Conservation (phyloP, 2,888 invertebrate species). For the Aromia moschata region DNA sequence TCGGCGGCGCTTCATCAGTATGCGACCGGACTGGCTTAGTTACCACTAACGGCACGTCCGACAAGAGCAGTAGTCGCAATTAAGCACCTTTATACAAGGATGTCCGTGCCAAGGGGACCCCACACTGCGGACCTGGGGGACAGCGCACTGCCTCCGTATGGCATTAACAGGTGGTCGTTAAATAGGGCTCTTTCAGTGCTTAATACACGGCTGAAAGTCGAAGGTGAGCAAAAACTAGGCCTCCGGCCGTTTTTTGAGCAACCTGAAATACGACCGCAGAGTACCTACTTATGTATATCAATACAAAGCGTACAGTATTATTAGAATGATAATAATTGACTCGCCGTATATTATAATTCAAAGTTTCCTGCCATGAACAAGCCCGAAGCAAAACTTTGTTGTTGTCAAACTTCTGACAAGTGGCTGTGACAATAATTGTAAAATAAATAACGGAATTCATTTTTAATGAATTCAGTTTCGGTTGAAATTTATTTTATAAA, state of each 20-base stretch:
- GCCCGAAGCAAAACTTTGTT: too few relatives aligned
- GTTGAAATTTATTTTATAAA: too few relatives aligned
- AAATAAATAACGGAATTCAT: too few relatives aligned
- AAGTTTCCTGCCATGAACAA: too few relatives aligned
- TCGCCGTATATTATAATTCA: neutral
- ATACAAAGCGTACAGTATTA: neutral
- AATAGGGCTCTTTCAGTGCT: neutral
- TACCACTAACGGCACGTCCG: conserved; percentile 42
- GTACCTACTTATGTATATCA: neutral
- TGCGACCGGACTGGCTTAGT: conserved; percentile 39
- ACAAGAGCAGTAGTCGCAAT: conserved; percentile 44
- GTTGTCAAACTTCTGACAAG: too few relatives aligned
- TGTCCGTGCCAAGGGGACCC: conserved; percentile 35
- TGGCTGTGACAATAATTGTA: too few relatives aligned
- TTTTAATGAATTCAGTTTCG: too few relatives aligned
- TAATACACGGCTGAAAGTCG: neutral
- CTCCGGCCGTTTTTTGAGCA: neutral
- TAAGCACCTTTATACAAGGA: conserved; percentile 44
- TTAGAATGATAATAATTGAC: neutral
- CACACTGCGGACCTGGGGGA: conserved; percentile 38
- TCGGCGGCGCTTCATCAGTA: conserved; percentile 44
- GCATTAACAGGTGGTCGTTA: conserved; percentile 27
- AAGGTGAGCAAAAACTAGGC: neutral
- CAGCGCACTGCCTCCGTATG: conserved; percentile 11
- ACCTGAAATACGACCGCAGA: neutral